These are phyloP conservation scores for Chrysotoxum bicinctum DNA, from an alignment of 2,888 invertebrate genomes.

Conservation along the genomic window DNA sequence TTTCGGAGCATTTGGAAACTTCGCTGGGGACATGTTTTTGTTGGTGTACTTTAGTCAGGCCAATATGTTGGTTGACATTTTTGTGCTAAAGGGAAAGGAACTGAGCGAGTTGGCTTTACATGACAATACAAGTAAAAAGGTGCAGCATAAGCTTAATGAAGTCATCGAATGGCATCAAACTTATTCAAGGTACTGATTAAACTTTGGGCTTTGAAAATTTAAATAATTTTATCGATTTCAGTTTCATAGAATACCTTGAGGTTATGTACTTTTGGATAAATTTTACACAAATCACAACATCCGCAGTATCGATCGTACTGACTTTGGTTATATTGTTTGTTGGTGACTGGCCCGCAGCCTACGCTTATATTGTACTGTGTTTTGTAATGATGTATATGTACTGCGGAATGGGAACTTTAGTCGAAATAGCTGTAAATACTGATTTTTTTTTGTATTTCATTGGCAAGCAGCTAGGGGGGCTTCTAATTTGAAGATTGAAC, in stretches of 20 bases:
- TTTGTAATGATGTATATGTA: conserved; percentile 58
- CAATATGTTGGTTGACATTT: conserved; percentile 56
- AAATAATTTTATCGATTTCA: neutral
- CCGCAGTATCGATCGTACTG: conserved; percentile 42
- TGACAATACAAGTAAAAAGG: neutral
- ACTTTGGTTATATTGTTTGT: conserved; percentile 55
- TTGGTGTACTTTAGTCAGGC: conserved; percentile 60
- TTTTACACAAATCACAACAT: conserved; percentile 56
- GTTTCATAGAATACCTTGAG: conserved; percentile 4
- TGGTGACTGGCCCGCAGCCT: conserved; percentile 60
- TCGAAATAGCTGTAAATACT: conserved; percentile 45
- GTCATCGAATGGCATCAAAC: conserved; percentile 71
- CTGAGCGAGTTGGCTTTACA: conserved; percentile 23
- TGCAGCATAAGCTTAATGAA: conserved; percentile 25
- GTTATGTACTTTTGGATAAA: conserved; percentile 38
- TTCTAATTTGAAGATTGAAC: no score
- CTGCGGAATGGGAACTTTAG: conserved; percentile 62
- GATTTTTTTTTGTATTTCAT: neutral
- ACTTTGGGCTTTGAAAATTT: neutral
- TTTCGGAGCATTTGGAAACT: conserved; percentile 68
- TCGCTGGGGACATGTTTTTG: conserved; percentile 65
- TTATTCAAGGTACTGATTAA: conserved; percentile 42
- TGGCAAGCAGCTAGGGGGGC: no score
- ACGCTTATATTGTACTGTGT: conserved; percentile 37
- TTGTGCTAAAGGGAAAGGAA: conserved; percentile 57